A percentile compares a stretch with the other conserved stretches of the same genome.
These are phyloP conservation scores for Masticophis lateralis DNA, from an alignment of 2,797 vertebrate genomes.

Conservation along the genomic window DNA sequence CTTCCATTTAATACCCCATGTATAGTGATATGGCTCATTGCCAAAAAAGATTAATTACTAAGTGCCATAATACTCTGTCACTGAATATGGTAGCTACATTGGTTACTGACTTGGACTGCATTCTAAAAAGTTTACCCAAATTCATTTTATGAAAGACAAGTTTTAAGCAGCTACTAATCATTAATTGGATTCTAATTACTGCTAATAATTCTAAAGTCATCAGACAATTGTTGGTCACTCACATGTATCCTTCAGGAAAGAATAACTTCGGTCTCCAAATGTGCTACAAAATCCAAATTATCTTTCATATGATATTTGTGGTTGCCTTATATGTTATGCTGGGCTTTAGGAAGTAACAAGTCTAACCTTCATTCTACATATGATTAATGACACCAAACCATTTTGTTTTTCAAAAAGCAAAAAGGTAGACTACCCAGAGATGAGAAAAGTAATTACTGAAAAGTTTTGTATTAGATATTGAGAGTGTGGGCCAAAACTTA, in stretches of 20 bases:
- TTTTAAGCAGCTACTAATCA: not conserved
- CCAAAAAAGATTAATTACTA: not conserved
- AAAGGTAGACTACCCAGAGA: not conserved
- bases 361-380: not conserved
- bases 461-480: not conserved
- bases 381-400: conserved; percentile 16
- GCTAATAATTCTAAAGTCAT: not conserved
- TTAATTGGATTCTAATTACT: not conserved
- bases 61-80: not conserved
- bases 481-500: not conserved
- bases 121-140: not conserved
- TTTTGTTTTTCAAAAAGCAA: conserved; percentile 3
- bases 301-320: not conserved
- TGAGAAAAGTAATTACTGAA: conserved; percentile 27
- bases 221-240: not conserved
- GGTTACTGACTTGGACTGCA: not conserved
- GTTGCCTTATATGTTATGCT: conserved; percentile 7
- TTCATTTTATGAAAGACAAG: not conserved
- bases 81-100: not conserved
- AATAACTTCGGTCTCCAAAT: not conserved
- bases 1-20: not conserved
- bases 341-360: conserved; percentile 12
- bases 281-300: not conserved
- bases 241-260: not conserved
- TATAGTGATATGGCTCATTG: not conserved